Evolutionary conservation across 2,888 invertebrate species (phyloP).

Genomic region (Sphaerophoria taeniata): DNA sequence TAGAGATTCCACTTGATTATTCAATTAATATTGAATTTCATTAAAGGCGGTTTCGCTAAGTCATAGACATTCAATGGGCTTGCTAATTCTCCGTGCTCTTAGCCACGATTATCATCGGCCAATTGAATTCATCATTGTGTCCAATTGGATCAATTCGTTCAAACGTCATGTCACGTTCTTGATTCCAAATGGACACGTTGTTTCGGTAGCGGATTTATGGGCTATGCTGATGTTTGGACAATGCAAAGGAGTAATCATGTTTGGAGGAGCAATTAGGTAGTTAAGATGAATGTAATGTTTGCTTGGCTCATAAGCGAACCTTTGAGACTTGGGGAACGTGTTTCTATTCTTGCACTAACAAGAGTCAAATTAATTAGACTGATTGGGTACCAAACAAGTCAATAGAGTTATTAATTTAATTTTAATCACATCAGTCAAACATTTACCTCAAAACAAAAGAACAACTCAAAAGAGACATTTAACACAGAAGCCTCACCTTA

Average conservation of each 20-base stretch:
- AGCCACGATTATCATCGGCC: slow-evolving; percentile 32
- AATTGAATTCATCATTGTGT: slow-evolving; percentile 37
- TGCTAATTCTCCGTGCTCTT: slow-evolving; percentile 36
- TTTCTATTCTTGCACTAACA: not conserved
- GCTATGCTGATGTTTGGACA: slow-evolving; percentile 12
- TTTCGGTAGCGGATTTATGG: not conserved
- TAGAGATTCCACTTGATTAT: slow-evolving; percentile 53
- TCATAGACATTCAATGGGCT: slow-evolving; percentile 15
- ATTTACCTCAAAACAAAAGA: too few species aligned
- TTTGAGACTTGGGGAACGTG: not conserved
- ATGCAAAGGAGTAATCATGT: slow-evolving; percentile 24
- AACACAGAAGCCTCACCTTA: too few species aligned
- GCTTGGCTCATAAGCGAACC: not conserved
- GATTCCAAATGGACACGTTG: slow-evolving; percentile 17
- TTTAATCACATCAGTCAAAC: too few species aligned
- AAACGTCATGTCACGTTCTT: slow-evolving; percentile 17
- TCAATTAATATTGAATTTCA: slow-evolving; percentile 66
- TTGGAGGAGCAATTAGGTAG: slow-evolving; percentile 6
- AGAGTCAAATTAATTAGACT: not conserved
- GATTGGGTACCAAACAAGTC: too few species aligned
- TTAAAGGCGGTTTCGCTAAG: slow-evolving; percentile 13
- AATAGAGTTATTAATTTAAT: too few species aligned
- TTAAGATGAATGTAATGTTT: not conserved
- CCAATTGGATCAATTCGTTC: slow-evolving; percentile 17
- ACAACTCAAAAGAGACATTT: too few species aligned